Percentiles rank a stretch among this genome's conserved stretches.
Evolutionary conservation across 2,888 invertebrate species (phyloP).

Genomic region (Drosophila paracracens): DNA sequence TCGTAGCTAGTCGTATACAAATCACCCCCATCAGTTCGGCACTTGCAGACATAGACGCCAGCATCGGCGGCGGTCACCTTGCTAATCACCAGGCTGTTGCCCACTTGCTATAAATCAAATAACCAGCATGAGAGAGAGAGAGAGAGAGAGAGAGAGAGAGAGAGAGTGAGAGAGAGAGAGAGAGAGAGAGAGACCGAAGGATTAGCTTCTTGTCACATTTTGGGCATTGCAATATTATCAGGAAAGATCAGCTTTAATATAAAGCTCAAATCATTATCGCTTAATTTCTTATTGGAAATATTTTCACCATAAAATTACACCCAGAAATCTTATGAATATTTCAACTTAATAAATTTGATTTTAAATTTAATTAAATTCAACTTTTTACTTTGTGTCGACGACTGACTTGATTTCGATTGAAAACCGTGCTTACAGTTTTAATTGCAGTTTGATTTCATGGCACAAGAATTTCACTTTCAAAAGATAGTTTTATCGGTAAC

Average conservation of each 20-base stretch:
- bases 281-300: background rate
- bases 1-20: slow-evolving; percentile 86
- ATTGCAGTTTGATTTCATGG: background rate
- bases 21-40: slow-evolving; percentile 86
- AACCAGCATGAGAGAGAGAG: background rate
- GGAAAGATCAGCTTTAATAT: background rate
- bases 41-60: slow-evolving; percentile 93
- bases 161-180: background rate
- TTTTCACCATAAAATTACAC: background rate
- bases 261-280: background rate
- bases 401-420: no score
- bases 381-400: no score
- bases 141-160: no score
- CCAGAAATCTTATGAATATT: no score
- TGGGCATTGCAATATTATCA: background rate
- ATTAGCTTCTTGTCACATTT: background rate
- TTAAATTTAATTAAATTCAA: no score
- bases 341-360: no score
- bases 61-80: slow-evolving; percentile 92
- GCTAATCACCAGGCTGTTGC: slow-evolving; percentile 87
- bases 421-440: background rate
- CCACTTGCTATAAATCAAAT: slow-evolving; percentile 80
- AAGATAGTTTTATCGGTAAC: background rate
- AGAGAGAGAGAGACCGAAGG: background rate
- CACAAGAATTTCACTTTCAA: background rate